A percentile compares a stretch with the other conserved stretches of the same genome.
Evolutionary conservation across 2,888 invertebrate species (phyloP).

Genomic region (Pharmacophagus antenor): DNA sequence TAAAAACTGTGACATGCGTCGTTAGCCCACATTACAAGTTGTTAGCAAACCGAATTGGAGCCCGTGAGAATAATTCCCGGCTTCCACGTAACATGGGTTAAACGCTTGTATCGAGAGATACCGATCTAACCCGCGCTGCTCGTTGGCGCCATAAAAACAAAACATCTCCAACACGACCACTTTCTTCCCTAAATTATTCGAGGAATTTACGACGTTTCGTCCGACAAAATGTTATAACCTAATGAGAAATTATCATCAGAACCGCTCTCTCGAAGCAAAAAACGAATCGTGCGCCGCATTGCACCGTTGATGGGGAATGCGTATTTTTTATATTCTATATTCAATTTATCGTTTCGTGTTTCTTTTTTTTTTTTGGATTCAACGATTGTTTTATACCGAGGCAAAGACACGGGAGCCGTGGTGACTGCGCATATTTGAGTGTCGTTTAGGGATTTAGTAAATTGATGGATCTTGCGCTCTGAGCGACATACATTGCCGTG

Average conservation of each 20-base stretch:
- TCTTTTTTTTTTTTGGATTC: constrained; percentile 45
- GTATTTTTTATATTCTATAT: constrained; percentile 66
- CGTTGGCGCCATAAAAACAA: constrained; percentile 81
- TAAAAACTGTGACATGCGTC: constrained; percentile 42
- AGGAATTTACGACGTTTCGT: constrained; percentile 77
- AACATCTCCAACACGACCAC: constrained; percentile 75
- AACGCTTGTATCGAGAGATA: constrained; percentile 77
- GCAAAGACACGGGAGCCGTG: constrained; percentile 59
- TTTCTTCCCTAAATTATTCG: constrained; percentile 80
- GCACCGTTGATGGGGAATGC: constrained; percentile 52
- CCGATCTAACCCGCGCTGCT: constrained; percentile 76
- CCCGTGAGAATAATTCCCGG: constrained; percentile 74
- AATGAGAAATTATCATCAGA: constrained; percentile 80
- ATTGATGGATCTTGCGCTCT: constrained; percentile 43
- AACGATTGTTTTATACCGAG: constrained; percentile 70
- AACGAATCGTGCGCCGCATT: constrained; percentile 59
- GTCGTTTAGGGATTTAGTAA: constrained; percentile 41
- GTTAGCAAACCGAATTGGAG: constrained; percentile 58
- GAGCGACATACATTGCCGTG: constrained; percentile 50
- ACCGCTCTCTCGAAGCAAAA: constrained; percentile 66
- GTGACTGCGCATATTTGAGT: constrained; percentile 65
- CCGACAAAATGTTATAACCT: constrained; percentile 78
- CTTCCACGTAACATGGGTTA: constrained; percentile 79
- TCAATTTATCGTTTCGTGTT: constrained; percentile 66
- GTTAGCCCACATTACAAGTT: constrained; percentile 66